Conservation (phyloP, 2,797 vertebrate genomes). For the Calcarius lapponicus region DNA sequence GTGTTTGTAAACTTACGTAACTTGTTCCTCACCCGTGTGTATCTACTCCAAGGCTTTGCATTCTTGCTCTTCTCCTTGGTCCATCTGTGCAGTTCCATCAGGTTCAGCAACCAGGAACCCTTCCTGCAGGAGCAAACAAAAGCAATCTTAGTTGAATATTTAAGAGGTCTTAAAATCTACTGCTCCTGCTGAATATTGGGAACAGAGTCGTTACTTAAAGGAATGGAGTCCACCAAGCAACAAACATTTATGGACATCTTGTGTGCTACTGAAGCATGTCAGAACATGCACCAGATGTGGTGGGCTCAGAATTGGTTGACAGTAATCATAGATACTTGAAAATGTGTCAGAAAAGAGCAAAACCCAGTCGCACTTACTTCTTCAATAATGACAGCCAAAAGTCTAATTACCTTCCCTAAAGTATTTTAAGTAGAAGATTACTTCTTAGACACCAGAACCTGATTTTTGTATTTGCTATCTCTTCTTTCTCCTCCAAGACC, state of each 20-base stretch:
- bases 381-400: neutral
- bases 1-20: neutral
- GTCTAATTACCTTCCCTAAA: neutral
- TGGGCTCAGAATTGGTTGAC: neutral
- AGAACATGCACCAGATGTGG: neutral
- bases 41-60: neutral
- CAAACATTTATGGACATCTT: neutral
- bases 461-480: neutral
- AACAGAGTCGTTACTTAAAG: neutral
- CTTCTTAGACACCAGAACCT: neutral
- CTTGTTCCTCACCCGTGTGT: neutral
- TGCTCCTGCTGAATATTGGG: neutral
- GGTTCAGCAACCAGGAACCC: neutral
- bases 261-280: neutral
- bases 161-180: neutral
- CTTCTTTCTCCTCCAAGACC: neutral
- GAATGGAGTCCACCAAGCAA: neutral
- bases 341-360: neutral
- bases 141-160: neutral
- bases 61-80: slow-evolving; percentile 2
- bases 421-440: neutral
- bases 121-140: neutral
- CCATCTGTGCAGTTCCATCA: neutral
- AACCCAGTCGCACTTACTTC: neutral
- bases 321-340: neutral